These are phyloP conservation scores for Notiomystis cincta DNA, from an alignment of 2,113 vertebrate species.

Conservation along the genomic window DNA sequence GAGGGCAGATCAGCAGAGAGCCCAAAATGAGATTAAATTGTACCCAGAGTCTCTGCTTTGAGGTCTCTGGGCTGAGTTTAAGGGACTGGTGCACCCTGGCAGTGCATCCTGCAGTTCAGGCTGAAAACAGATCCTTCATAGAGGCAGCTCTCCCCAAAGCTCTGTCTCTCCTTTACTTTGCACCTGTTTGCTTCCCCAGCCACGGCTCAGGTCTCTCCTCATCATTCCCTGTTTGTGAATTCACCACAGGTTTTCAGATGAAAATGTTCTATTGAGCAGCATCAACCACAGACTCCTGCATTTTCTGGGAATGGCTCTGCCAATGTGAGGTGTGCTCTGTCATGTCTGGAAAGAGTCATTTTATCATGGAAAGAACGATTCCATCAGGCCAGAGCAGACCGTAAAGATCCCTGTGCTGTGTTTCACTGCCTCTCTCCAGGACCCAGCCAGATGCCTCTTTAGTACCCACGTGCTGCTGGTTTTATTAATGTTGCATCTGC, in stretches of 20 bases:
- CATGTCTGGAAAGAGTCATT: not conserved
- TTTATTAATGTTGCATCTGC: conserved; percentile 56
- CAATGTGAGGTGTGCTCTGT: not conserved
- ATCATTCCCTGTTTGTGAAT: not conserved
- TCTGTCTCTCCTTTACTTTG: not conserved
- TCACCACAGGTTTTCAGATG: not conserved
- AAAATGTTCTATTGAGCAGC: not conserved
- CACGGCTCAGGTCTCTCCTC: not conserved
- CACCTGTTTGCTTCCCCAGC: not conserved
- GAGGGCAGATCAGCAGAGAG: not conserved
- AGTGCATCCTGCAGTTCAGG: not conserved
- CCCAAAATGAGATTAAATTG: not conserved
- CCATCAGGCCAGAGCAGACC: conserved; percentile 5
- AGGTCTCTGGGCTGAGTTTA: not conserved
- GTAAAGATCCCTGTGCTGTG: conserved; percentile 3
- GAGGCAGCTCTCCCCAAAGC: not conserved
- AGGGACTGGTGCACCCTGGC: not conserved
- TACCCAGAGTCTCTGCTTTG: not conserved
- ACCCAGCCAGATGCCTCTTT: conserved; percentile 31
- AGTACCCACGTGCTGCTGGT: conserved; percentile 23
- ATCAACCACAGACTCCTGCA: not conserved
- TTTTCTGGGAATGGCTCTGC: not conserved
- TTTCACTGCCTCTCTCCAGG: not conserved
- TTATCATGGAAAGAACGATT: not conserved
- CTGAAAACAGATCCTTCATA: not conserved